phyloP scores from a whole-genome alignment of 2,797 vertebrate species.

The Lerista edwardsae region DNA sequence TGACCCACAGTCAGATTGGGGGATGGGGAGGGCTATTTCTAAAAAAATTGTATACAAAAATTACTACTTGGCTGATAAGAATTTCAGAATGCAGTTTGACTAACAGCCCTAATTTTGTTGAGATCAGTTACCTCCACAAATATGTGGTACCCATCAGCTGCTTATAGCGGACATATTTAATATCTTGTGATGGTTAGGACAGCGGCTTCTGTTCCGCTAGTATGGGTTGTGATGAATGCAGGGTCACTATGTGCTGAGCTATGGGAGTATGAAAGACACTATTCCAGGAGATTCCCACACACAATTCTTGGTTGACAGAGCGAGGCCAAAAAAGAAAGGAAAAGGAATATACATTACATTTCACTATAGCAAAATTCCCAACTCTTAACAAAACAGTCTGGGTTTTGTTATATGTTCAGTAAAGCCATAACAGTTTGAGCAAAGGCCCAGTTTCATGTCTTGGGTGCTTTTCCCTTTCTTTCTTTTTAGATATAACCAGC shows the following conservation, averaged over 20 bases:
- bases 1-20: background rate
- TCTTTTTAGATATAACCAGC: slow-evolving; percentile 27
- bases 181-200: background rate
- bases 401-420: background rate
- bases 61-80: background rate
- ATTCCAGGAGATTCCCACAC: background rate
- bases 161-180: background rate
- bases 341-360: background rate
- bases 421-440: background rate
- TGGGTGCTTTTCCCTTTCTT: background rate
- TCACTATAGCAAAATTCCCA: background rate
- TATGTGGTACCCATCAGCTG: background rate
- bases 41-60: background rate
- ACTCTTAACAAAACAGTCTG: background rate
- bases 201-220: background rate
- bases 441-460: slow-evolving; percentile 39
- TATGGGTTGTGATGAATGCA: background rate
- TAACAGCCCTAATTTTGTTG: background rate
- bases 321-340: background rate
- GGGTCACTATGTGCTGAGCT: background rate
- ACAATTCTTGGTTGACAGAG: background rate
- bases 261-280: background rate
- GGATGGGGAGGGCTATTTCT: background rate
- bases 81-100: background rate
- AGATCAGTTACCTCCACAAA: background rate